Evolutionary conservation across 2,113 vertebrate genomes (phyloP).

Genomic region (Sphaerodactylus townsendi): DNA sequence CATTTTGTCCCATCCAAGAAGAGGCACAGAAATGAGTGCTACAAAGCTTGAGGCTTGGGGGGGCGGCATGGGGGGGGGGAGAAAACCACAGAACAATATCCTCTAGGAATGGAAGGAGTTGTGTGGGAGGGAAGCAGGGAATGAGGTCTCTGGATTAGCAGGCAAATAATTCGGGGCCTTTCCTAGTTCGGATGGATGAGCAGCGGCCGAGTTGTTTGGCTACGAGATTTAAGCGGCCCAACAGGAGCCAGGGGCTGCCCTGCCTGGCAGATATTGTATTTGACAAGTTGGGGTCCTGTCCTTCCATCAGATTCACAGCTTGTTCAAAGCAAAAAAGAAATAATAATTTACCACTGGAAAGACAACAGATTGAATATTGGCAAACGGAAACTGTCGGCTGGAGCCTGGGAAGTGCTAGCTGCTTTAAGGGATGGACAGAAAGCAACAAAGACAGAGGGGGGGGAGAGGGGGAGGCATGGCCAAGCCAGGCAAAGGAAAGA

Average conservation of each 20-base stretch:
- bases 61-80: conserved; percentile 33
- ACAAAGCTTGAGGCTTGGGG: conserved; percentile 43
- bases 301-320: conserved; percentile 48
- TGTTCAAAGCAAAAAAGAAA: conserved; percentile 17
- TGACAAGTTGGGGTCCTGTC: background rate
- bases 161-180: conserved; percentile 46
- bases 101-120: conserved; percentile 29
- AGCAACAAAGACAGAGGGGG: background rate
- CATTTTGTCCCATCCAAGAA: fast-evolving
- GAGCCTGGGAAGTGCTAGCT: background rate
- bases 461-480: fast-evolving
- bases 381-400: fast-evolving
- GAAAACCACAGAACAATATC: conserved; percentile 34
- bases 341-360: conserved; percentile 42
- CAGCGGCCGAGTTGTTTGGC: conserved; percentile 43
- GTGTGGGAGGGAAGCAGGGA: background rate
- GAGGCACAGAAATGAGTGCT: fast-evolving
- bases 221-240: conserved; percentile 10
- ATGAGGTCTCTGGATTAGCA: conserved; percentile 45
- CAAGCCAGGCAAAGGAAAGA: too few species aligned
- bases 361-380: fast-evolving
- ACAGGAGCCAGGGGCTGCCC: background rate
- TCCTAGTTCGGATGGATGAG: background rate
- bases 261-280: background rate
- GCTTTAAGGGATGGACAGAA: background rate